Evolutionary conservation across 2,113 vertebrate genomes (phyloP).

Genomic region (Pycnonotus jocosus): DNA sequence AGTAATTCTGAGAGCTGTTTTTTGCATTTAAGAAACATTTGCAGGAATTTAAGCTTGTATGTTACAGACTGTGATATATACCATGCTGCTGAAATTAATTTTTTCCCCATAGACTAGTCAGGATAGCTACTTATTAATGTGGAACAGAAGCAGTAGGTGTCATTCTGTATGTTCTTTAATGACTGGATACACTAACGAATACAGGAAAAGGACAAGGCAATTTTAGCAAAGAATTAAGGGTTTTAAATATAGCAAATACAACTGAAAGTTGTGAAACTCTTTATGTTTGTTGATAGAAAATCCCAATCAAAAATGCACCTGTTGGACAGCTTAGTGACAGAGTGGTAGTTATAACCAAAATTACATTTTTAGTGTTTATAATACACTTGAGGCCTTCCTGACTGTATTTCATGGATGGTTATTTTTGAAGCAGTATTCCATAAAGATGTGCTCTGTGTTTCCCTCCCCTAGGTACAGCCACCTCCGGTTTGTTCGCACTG

Average conservation of each 20-base stretch:
- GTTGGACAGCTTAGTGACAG: not conserved
- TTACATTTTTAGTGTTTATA: not conserved
- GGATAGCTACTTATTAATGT: not conserved
- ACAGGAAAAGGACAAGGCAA: not conserved
- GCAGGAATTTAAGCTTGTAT: not conserved
- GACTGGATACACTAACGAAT: not conserved
- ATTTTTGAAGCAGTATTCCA: not conserved
- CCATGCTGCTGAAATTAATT: not conserved
- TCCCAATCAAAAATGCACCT: not conserved
- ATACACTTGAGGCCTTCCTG: not conserved
- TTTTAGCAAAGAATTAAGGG: not conserved
- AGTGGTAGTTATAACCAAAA: not conserved
- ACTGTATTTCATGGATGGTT: not conserved
- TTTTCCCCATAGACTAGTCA: not conserved
- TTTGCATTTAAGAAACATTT: not conserved
- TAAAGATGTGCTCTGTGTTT: not conserved
- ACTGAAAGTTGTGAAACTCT: not conserved
- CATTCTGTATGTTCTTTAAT: not conserved
- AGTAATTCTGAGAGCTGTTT: not conserved
- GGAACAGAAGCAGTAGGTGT: not conserved
- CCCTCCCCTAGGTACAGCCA: conserved; percentile 72
- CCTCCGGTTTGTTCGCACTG: conserved; percentile 79
- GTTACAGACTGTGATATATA: not conserved
- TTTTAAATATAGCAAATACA: not conserved
- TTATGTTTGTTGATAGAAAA: not conserved